These are phyloP conservation scores for Amphiprion percula DNA, from an alignment of 2,113 vertebrate species.

Conservation along the genomic window DNA sequence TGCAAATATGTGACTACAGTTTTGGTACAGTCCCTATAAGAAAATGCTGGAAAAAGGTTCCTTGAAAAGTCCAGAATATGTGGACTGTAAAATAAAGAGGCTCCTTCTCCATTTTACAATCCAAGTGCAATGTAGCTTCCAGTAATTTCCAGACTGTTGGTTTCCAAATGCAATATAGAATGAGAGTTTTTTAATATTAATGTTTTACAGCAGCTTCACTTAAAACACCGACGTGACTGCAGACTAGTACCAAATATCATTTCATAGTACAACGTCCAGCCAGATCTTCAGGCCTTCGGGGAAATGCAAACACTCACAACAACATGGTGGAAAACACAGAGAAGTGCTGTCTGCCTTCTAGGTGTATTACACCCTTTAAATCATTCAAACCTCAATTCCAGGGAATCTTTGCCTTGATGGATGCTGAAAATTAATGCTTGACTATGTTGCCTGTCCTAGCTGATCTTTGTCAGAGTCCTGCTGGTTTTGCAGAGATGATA, in stretches of 20 bases:
- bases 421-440: slow-evolving; percentile 24
- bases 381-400: slow-evolving; percentile 62
- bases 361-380: slow-evolving; percentile 61
- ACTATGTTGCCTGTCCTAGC: slow-evolving; percentile 26
- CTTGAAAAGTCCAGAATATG: no score
- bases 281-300: slow-evolving; percentile 3
- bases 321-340: slow-evolving; percentile 43
- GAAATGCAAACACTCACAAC: slow-evolving; percentile 54
- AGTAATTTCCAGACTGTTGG: neutral
- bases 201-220: neutral
- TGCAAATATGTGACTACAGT: no score
- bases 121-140: neutral
- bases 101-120: no score
- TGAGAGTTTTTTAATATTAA: neutral
- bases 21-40: no score
- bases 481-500: neutral
- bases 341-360: slow-evolving; percentile 10
- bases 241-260: slow-evolving; percentile 19
- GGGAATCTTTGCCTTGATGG: slow-evolving; percentile 57
- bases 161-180: no score
- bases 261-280: neutral
- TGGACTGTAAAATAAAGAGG: no score
- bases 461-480: slow-evolving; percentile 23
- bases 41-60: no score
- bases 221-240: slow-evolving; percentile 3